Base-by-base conservation (phyloP, 1,140 invertebrate genomes). In the Eumeta japonica region DNA sequence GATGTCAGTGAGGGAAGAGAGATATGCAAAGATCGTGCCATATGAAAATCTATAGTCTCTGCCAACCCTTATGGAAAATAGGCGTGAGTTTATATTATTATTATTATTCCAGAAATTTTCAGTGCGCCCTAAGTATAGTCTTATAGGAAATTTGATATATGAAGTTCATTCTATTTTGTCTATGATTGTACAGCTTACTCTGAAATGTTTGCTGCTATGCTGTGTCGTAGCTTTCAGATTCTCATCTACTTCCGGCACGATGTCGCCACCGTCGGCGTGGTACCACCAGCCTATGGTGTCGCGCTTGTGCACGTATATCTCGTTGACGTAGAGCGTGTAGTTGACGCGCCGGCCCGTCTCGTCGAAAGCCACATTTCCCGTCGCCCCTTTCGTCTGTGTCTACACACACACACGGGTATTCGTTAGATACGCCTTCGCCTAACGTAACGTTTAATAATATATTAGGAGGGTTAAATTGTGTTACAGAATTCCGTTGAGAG, bases 121-220 rank as follows among this genome's bases (percentile, higher is more conserved):
- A n/a, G n/a, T n/a, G n/a, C n/a, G n/a, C n/a, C n/a, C n/a, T n/a
- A n/a, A n/a, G n/a, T n/a, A n/a, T n/a, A n/a, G n/a, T n/a, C n/a
- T n/a, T n/a, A n/a, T n/a, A n/a, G n/a, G 20, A 24, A 24, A 24
- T 24, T 24, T 7, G 20, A 7, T 24, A n/a, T n/a, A n/a, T 24
- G 20, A 24, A n/a, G 20, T n/a, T 7, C n/a, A 7, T 24, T 24
- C n/a, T 24, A 24, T 24, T n/a, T 24, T 24, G n/a, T 7, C n/a
- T 24, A 24, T 24, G n/a, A 24, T 24, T 7, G n/a, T 24, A n/a
- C 20, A 5, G 56, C 64, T 57, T 48, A 73, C 68, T 28, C 50
- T 58, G 40, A 73, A 73, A 44, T 71, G 52, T 47, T 71, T 71
- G 37, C 50, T 62, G n/a, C 50, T 57, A 29, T 53, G 46, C 9